phyloP scores from a whole-genome alignment of 2,113 vertebrate species.

The Paradoxurus hermaphroditus region DNA sequence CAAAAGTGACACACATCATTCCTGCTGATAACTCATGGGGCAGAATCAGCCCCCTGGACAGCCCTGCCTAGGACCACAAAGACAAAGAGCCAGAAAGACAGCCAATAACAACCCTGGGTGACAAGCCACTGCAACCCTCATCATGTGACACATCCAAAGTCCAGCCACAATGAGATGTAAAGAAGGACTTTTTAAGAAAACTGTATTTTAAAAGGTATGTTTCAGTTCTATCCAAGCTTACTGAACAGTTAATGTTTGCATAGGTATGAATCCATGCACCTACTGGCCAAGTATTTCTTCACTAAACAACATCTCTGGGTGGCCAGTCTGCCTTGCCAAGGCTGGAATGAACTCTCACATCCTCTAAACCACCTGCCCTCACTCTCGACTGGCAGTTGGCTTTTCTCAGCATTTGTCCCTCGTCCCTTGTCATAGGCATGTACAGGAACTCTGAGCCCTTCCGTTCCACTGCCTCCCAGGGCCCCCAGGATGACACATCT shows the following conservation, averaged over 20 bases:
- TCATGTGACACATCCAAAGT: background rate
- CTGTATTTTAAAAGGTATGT: background rate
- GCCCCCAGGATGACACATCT: background rate
- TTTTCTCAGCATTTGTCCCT: background rate
- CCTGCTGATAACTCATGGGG: background rate
- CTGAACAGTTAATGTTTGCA: background rate
- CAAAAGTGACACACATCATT: background rate
- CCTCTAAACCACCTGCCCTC: background rate
- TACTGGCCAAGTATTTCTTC: background rate
- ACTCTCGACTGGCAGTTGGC: background rate
- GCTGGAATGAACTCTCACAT: background rate
- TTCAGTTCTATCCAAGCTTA: background rate
- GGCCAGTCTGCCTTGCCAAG: background rate
- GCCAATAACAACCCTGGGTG: background rate
- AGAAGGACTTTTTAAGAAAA: background rate
- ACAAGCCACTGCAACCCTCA: fast-evolving
- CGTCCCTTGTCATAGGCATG: background rate
- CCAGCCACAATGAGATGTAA: background rate
- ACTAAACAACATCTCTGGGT: background rate
- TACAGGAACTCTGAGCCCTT: background rate
- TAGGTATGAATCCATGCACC: background rate
- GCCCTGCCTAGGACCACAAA: background rate
- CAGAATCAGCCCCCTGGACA: background rate
- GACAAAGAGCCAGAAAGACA: background rate
- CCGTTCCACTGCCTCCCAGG: background rate